Evolutionary conservation across 2,113 vertebrate species (phyloP), one percentile per base, ranked within the genome.

Genomic region (Pteropus alecto): DNA sequence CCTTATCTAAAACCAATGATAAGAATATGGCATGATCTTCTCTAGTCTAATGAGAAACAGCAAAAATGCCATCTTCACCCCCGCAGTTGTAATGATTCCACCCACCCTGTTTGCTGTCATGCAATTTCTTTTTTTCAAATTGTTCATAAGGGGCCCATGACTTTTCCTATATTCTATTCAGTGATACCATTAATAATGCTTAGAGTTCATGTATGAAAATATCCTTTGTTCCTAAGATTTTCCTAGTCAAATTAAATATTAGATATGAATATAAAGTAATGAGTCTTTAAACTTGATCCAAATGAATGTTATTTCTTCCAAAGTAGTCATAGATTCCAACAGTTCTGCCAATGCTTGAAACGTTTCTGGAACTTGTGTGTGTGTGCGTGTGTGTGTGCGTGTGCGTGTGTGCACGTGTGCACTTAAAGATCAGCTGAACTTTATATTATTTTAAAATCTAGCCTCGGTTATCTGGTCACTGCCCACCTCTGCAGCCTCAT

Each of bases 281-380:
- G 63, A 95, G 65, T 74, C 94, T 95, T 96, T 86, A 91, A 97
- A 92, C 48, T 93, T 48, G 56, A 87, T 95, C 83, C 87, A 97
- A 96, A 97, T 90, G 84, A 97, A 74, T 95, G 86, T 54, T 89
- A 87, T 96, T 96, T 94, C 70, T 91, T 95, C 79, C 87, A 91
- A 90, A 90, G 84, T 63, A 79, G 81, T 95, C 86, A 91, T 6
- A 87, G 86, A 91, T 97, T 93, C 58, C 96, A 95, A 58, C 35
- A 65, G 92, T 93, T 95, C 94, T 87, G 87, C 87, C 96, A 97
- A 76, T 54, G 26, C 84, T 83, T 83, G 67, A 88, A 86, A 92
- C 56, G 41, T 90, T 95, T 96, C 85, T 85, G 85, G 89, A 92
- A 58, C 7, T 19, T 63, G 24, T 74, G 6, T 76, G 35, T 86